Evolutionary conservation across 2,113 vertebrate species (phyloP).

Genomic region (Pterocles burchelli): DNA sequence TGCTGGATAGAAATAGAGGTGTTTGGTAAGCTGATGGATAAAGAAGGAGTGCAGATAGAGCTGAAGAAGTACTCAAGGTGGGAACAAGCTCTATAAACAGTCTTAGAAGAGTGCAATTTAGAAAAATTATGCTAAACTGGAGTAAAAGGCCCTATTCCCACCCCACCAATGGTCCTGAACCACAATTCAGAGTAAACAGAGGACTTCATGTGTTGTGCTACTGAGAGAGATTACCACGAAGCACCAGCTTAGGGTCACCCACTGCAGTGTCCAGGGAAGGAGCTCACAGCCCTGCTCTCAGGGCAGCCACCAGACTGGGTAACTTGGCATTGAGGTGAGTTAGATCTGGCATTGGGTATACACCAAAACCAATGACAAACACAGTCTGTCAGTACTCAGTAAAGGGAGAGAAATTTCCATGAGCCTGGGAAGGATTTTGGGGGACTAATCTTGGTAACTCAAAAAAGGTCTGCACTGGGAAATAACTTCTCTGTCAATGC

Average conservation of each 20-base stretch:
- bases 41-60: not conserved
- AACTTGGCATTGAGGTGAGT: not conserved
- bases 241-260: not conserved
- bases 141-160: not conserved
- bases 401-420: not conserved
- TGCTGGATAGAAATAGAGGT: not conserved
- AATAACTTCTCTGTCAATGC: not conserved
- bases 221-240: not conserved
- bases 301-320: not conserved
- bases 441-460: not conserved
- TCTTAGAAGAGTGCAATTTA: not conserved
- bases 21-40: not conserved
- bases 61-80: not conserved
- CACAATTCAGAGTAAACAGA: not conserved
- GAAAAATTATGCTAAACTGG: not conserved
- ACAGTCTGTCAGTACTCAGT: not conserved
- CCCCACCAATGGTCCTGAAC: not conserved
- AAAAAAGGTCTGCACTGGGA: not conserved
- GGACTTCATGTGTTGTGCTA: not conserved
- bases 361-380: not conserved
- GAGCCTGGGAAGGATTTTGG: not conserved
- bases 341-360: not conserved
- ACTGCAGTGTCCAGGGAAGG: not conserved
- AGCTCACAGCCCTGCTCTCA: not conserved
- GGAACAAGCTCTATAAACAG: not conserved